Base-by-base conservation (phyloP, 2,113 vertebrate genomes). In the Larimichthys polyactis region DNA sequence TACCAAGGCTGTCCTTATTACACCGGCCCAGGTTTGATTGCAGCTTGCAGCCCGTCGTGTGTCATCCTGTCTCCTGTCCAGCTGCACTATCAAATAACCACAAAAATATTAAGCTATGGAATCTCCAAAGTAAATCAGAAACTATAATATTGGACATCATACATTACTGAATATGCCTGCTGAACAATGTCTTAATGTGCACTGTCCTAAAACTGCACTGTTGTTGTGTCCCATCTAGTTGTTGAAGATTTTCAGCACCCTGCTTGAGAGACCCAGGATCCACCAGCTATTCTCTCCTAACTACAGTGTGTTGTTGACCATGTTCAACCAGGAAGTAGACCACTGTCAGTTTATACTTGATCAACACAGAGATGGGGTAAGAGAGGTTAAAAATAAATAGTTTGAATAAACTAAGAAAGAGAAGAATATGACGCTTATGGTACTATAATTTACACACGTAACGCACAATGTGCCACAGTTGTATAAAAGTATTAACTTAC, bases 241-340 rank as follows among this genome's bases (percentile, higher is more conserved):
- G 65, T 90, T 96, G 20, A 89, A 95, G 87, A 81, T 96, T 65
- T 96, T 96, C 71, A 93, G 89, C 69, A 91, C 87, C 71, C 80
- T 95, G 32, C 91, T 96, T 58, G 90, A 95, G 83, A 95, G 93
- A 64, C 93, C 93, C 32, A 79, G 89, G 64, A 93, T 93, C 71
- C 82, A 90, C 79, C 92, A 86, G 75, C 87, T 95, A 11, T 95
- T 96, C 83, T 90, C 94, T 67, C 89, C 87, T 5, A 93, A 81
- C 86, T 96, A 96, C 92, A 86, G 58, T 11, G 59, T 92, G 52
- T 70, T 96, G 88, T 87, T 96, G 87, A 88, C 68, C 78, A 77
- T 94, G 87, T 96, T 96, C 92, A 92, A 94, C 87, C 79, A 93
- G 60, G 92, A 96, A 91, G 92, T 96, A 83, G 91, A 88, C 78